Conservation (phyloP, 92 coral and sea anemone species). For the Porites evermanni region DNA sequence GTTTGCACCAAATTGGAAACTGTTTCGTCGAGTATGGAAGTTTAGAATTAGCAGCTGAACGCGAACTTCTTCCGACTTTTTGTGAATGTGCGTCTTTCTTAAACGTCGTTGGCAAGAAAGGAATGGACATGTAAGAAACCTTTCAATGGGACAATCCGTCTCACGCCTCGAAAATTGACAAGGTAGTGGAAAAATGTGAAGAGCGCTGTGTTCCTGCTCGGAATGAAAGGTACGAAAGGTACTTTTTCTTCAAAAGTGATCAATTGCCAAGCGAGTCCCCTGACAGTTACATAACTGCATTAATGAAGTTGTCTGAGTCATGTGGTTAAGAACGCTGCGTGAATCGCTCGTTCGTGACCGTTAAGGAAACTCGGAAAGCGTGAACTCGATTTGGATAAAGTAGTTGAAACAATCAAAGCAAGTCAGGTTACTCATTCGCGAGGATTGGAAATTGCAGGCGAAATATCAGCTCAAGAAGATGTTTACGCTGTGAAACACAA, state of each 20-base stretch:
- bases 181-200: conserved; percentile 50
- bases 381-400: conserved; percentile 46
- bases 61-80: too few species aligned
- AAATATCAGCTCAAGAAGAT: conserved; percentile 21
- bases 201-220: conserved; percentile 42
- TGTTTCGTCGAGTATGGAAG: conserved; percentile 43
- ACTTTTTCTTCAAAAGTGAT: conserved; percentile 34
- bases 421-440: conserved; percentile 41
- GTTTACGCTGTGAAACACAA: background rate
- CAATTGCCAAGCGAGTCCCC: conserved; percentile 37
- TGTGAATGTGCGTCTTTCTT: conserved; percentile 27
- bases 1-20: conserved; percentile 40
- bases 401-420: conserved; percentile 41
- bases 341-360: conserved; percentile 46
- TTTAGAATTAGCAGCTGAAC: conserved; percentile 27
- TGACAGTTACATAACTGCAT: conserved; percentile 38
- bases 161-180: conserved; percentile 33
- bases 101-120: conserved; percentile 42
- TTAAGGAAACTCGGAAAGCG: conserved; percentile 45
- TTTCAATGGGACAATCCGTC: conserved; percentile 31
- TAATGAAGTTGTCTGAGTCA: conserved; percentile 51
- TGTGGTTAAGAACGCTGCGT: conserved; percentile 43
- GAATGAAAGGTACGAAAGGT: conserved; percentile 45
- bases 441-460: conserved; percentile 3
- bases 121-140: conserved; percentile 33